phyloP scores from a whole-genome alignment of 2,797 vertebrate species.

The Eupleurogrammus muticus region DNA sequence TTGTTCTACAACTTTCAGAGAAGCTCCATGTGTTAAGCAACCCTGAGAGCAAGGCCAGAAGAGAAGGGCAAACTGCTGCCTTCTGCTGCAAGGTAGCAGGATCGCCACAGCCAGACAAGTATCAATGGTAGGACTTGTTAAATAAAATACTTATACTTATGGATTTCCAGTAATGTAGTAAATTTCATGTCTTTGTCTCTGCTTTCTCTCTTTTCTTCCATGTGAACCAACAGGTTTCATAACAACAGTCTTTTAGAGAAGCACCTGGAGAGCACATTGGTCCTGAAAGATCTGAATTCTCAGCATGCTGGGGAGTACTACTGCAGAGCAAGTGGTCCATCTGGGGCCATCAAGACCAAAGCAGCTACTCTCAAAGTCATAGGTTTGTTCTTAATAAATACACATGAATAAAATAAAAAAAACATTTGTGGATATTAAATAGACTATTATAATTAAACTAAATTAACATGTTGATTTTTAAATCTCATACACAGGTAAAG shows the following conservation, averaged over 20 bases:
- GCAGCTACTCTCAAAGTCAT: constrained; percentile 87
- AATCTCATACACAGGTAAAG: constrained; percentile 78
- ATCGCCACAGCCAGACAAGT: constrained; percentile 87
- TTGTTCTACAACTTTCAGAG: constrained; percentile 78
- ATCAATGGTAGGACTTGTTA: constrained; percentile 90
- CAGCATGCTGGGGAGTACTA: constrained; percentile 92
- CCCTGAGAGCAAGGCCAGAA: constrained; percentile 89
- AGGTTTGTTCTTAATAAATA: constrained; percentile 80
- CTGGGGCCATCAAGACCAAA: constrained; percentile 90
- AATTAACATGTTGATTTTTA: constrained; percentile 22
- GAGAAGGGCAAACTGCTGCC: constrained; percentile 88
- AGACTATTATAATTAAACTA: constrained; percentile 6
- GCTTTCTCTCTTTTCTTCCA: constrained; percentile 3
- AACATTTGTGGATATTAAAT: neutral
- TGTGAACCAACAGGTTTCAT: constrained; percentile 89
- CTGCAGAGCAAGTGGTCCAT: constrained; percentile 91
- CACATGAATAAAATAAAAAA: neutral
- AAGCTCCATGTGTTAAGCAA: constrained; percentile 89
- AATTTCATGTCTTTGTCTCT: neutral
- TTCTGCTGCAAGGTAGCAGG: constrained; percentile 93
- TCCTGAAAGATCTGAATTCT: constrained; percentile 87
- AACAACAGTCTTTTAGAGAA: constrained; percentile 89
- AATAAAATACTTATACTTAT: neutral
- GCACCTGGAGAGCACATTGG: constrained; percentile 88
- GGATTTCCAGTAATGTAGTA: neutral